Evolutionary conservation across 2,113 vertebrate genomes (phyloP).

Genomic region (Zapus hudsonius): DNA sequence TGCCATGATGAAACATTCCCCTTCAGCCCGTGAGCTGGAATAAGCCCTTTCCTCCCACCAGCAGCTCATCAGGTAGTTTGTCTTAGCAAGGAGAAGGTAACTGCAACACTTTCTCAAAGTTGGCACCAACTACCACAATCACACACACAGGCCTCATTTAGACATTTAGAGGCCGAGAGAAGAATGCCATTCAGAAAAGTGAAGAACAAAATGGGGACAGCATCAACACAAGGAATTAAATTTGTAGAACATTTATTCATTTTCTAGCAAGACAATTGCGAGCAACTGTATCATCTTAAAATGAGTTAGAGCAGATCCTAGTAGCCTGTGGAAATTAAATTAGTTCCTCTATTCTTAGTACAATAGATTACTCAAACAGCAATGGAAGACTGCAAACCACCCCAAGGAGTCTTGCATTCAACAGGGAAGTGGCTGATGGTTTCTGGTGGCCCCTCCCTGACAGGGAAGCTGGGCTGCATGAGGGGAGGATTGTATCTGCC

Average conservation of each 20-base stretch:
- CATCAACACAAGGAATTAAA: conserved; percentile 47
- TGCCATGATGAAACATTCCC: too few species aligned
- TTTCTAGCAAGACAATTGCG: conserved; percentile 63
- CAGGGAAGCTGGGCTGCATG: conserved; percentile 53
- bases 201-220: conserved; percentile 46
- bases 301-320: conserved; percentile 55
- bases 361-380: conserved; percentile 57
- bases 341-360: conserved; percentile 76
- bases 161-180: conserved; percentile 45
- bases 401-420: conserved; percentile 58
- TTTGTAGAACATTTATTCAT: conserved; percentile 62
- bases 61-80: too few species aligned
- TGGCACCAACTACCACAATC: neutral
- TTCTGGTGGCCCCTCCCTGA: conserved; percentile 49
- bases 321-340: conserved; percentile 68
- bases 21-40: too few species aligned
- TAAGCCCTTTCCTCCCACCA: too few species aligned
- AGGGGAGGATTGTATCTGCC: conserved; percentile 54
- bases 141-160: neutral
- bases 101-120: neutral
- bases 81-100: neutral
- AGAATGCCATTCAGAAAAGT: conserved; percentile 47
- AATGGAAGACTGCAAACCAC: conserved; percentile 5
- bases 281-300: conserved; percentile 62
- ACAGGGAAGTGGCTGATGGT: conserved; percentile 75